phyloP scores from a whole-genome alignment of 2,888 invertebrate species.

The Melanotus villosus region DNA sequence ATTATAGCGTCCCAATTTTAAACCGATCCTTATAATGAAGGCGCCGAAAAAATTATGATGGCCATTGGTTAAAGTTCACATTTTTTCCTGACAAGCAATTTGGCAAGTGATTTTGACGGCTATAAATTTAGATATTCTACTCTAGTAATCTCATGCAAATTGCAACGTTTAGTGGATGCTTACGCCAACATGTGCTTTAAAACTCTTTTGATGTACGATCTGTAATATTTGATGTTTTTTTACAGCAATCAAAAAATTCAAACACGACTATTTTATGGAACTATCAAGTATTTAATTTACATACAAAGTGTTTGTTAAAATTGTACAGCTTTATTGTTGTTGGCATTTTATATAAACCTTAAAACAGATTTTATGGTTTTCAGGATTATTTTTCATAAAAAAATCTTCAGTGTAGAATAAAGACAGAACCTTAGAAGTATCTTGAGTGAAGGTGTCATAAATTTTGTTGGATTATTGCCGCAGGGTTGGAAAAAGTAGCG shows the following conservation, averaged over 20 bases:
- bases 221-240: no score
- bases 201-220: conserved; percentile 4
- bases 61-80: neutral
- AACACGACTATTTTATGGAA: no score
- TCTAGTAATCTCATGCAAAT: conserved; percentile 18
- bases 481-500: neutral
- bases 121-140: conserved; percentile 3
- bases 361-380: no score
- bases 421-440: conserved; percentile 4
- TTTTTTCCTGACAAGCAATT: neutral
- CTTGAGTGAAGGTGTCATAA: conserved; percentile 12
- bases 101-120: conserved; percentile 8
- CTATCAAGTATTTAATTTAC: neutral
- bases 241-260: no score
- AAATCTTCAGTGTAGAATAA: conserved; percentile 1
- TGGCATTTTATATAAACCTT: no score
- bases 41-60: conserved; percentile 4
- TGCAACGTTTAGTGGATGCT: conserved; percentile 9
- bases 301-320: conserved; percentile 9
- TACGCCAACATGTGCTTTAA: neutral
- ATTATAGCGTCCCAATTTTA: neutral
- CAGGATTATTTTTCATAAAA: neutral
- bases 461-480: conserved; percentile 5
- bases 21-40: neutral
- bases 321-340: no score